Conservation (phyloP, 2,113 vertebrate species). For the Talpa occidentalis region DNA sequence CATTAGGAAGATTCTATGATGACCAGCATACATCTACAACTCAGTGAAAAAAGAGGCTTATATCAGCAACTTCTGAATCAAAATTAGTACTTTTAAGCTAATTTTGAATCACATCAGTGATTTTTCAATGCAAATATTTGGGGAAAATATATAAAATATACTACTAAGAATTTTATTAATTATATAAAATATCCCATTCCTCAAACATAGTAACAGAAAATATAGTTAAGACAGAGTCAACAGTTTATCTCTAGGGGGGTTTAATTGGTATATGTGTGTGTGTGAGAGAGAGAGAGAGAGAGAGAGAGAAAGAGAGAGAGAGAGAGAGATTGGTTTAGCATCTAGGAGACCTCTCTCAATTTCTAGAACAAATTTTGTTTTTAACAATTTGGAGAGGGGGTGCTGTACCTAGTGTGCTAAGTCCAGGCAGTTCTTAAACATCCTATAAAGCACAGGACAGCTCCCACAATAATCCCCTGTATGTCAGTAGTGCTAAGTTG, state of each 20-base stretch:
- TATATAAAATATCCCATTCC: neutral
- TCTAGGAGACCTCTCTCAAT: neutral
- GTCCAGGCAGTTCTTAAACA: neutral
- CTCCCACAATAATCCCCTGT: neutral
- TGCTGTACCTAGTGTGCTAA: neutral
- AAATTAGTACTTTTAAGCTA: neutral
- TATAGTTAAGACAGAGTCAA: neutral
- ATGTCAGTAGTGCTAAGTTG: neutral
- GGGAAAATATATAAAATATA: neutral
- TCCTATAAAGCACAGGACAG: neutral
- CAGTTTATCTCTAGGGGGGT: neutral
- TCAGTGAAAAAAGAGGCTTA: neutral
- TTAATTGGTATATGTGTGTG: neutral
- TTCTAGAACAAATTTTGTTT: neutral
- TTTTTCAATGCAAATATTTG: constrained; percentile 37
- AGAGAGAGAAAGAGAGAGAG: too few species aligned
- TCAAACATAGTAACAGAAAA: neutral
- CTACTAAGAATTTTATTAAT: neutral
- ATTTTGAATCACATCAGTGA: neutral
- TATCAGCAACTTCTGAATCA: neutral
- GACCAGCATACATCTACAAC: neutral
- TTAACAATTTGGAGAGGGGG: neutral
- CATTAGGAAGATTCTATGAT: neutral
- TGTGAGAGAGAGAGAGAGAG: neutral
- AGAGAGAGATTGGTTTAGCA: neutral